Base-by-base conservation (phyloP, 2,797 vertebrate genomes). In the Helostoma temminkii region DNA sequence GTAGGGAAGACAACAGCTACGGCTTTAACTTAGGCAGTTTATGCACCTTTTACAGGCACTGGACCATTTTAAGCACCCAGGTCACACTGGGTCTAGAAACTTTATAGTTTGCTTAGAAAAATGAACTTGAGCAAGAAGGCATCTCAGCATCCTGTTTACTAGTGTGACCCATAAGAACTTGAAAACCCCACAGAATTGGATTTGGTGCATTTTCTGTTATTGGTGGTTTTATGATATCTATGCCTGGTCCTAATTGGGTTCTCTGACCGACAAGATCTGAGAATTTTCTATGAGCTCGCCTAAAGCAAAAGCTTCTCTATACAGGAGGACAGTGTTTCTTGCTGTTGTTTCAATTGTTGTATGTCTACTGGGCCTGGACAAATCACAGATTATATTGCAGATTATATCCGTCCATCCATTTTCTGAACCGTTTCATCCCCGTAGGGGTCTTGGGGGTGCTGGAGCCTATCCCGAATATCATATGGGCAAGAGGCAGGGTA, bases 261-360 rank as follows among this genome's bases (percentile, higher is more conserved):
- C 5, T 67, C 50, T 64, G 48, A 52, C 36, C 32, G 37, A 58
- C 58, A n/a, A 63, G 61, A 37, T 69, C 48, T 60, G 42, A 19
- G 28, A 65, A 36, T 76, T 53, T 55, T 30, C 58, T 75, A 60
- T 71, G 28, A 76, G 71, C 49, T 71, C 67, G 66, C 63, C 48
- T 39, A 19, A 25, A 72, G 81, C 76, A 70, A 76, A 24, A 21
- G n/a, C 54, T 64, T 65, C 50, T 58, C 43, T 69, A 58, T 71
- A 82, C 66, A 55, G 61, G 47, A 47, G 52, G 6, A n/a, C 0
- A 47, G 57, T 28, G 47, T 48, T 72, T 57, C 47, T 62, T 32
- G 60, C 59, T 71, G 67, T 66, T 66, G 66, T 73, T 59, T 69
- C 42, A 34, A 47, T 49, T 30, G 39, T 52, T 72, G 32, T 49